Evolutionary conservation across 2,113 vertebrate species (phyloP).

Genomic region (Lepus americanus): DNA sequence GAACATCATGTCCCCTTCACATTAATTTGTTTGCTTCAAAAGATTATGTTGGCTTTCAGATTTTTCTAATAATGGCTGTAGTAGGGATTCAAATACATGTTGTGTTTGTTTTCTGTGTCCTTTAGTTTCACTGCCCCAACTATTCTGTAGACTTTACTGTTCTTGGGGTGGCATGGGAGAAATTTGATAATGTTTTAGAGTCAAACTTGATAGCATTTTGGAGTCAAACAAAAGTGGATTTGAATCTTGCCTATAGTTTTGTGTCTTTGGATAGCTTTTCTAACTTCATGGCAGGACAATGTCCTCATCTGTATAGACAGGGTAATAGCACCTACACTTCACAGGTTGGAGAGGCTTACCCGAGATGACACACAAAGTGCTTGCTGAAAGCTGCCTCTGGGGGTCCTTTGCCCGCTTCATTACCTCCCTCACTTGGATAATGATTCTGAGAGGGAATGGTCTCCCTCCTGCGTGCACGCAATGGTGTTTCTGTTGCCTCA

Average conservation of each 20-base stretch:
- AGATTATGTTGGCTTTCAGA: conserved; percentile 6
- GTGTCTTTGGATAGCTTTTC: neutral
- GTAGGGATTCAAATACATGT: neutral
- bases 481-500: neutral
- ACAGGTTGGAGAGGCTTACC: conserved; percentile 30
- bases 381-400: neutral
- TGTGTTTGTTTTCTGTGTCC: neutral
- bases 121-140: neutral
- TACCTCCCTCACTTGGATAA: neutral
- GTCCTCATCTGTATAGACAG: neutral
- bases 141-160: conserved; percentile 31
- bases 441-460: neutral
- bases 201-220: neutral
- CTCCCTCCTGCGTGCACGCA: neutral
- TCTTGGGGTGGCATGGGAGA: neutral
- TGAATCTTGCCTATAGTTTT: conserved; percentile 3
- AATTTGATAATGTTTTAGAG: neutral
- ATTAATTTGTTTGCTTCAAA: conserved; percentile 15
- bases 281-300: neutral
- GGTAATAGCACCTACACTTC: neutral
- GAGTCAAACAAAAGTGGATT: neutral
- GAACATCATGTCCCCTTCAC: neutral
- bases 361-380: neutral
- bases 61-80: neutral
- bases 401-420: neutral